Base-by-base conservation (phyloP, 2,888 invertebrate genomes). In the Drosophila greeni region DNA sequence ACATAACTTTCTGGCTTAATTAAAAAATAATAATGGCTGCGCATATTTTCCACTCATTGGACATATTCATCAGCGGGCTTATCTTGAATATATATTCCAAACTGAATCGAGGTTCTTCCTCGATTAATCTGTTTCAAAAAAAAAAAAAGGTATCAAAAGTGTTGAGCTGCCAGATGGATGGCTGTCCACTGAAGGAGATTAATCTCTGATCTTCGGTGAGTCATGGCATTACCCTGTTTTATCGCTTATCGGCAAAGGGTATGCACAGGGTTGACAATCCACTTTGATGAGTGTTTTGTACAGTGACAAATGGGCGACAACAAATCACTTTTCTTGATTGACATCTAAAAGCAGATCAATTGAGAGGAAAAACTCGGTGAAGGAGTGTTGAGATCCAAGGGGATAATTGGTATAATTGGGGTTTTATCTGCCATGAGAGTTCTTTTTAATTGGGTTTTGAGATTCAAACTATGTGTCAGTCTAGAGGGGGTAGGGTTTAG, bases 241-340 rank as follows among this genome's bases (percentile, higher is more conserved):
- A 29, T n/a, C 8, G 11, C 60, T 64, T 65, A 65, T 54, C 64
- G 43, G 26, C 8, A 31, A 31, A 11, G 61, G 49, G 18, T 18
- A 23, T 42, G n/a, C 23, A 5, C 8, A 5, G 24, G 24, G 42
- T 39, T 52, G 51, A 59, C 59, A 67, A 53, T 48, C 47, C 2
- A 26, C 20, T 26, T 37, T 57, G 78, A 72, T 37, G 72, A 70
- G 75, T 64, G 62, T 81, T 81, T 79, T 82, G 74, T 70, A 66
- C 70, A 62, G 39, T 77, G 80, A 82, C 84, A 84, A 84, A 85
- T 84, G 77, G 55, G 68, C 53, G 75, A 68, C 84, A 76, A 85
- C 84, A 81, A 84, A 84, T 85, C 84, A 84, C 65, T 70, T 70
- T 61, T 59, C 7, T 20, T 54, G 82, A 81, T 81, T 52, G 49